Evolutionary conservation across 1,140 invertebrate species (phyloP), one percentile per base, ranked within the genome.

Genomic region (Zaprionus tsacasi): DNA sequence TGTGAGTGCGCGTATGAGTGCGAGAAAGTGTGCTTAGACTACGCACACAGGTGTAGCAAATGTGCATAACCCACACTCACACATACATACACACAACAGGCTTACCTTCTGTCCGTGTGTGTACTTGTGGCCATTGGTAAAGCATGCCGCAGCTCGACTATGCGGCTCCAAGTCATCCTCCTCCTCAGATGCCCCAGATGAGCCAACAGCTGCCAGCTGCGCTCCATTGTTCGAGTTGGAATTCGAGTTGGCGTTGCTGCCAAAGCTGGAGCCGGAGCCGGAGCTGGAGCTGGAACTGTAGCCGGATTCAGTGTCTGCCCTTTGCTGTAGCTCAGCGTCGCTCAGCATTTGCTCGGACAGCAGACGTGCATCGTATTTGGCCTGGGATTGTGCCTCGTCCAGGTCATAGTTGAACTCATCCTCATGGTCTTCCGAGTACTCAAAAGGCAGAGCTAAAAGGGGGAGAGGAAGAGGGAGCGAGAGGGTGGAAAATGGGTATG

Each of bases 21-120:
- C 52, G 21, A 70, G 21, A 30, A 27, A 12, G 15, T 15, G n/a
- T 12, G 15, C 52, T 8, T 25, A 21, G 63, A 3, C 33, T 12
- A 17, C 21, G 21, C 36, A 36, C 66, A 61, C 65, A 70, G 66
- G 66, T 73, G 70, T 60, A 10, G 56, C 13, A 60, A 73, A 68
- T 70, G 35, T 50, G 25, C 33, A 48, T 15, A 56, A 65, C 25
- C 11, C 35, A 40, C 13, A 27, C 11, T 54, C 43, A 57, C 43
- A 52, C 43, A 59, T 3, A 38, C 43, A 36, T 54, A 40, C 27
- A 21, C 21, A 21, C 21, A 21, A 30, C 4, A 30, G 1, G 57
- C 78, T 66, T 91, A 92, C 91, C 91, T 92, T 92, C 76, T 92
- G 91, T 59, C 91, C 91, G 69, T 92, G 91, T 68, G 91, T 91